Conservation (phyloP, 1,140 invertebrate species). For the Pentalonia nigronervosa region DNA sequence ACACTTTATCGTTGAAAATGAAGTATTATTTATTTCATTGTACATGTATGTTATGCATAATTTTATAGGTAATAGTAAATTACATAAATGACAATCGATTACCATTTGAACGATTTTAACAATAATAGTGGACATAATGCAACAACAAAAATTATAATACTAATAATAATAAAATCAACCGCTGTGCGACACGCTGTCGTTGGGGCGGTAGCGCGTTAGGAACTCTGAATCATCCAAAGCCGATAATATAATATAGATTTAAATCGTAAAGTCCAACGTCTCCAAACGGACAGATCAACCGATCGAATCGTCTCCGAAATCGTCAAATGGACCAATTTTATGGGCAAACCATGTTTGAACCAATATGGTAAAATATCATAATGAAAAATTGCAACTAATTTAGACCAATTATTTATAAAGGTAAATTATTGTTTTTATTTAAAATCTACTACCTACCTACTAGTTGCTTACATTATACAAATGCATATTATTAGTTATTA, state of each 20-base stretch:
- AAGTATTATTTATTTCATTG: not conserved
- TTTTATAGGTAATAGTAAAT: not conserved
- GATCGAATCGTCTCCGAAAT: not conserved
- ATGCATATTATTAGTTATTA: no score
- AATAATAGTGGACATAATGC: not conserved
- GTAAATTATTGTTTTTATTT: not conserved
- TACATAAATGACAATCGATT: not conserved
- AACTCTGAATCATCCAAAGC: slow-evolving; percentile 12
- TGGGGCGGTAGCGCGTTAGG: not conserved
- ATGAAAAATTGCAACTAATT: not conserved
- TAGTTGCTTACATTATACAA: no score
- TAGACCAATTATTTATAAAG: not conserved
- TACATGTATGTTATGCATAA: not conserved
- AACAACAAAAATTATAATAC: not conserved
- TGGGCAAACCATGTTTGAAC: not conserved
- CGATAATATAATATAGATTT: not conserved
- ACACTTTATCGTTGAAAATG: not conserved
- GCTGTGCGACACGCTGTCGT: not conserved
- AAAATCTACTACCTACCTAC: not conserved
- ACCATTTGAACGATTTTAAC: not conserved
- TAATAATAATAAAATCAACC: not conserved
- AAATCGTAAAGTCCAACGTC: not conserved
- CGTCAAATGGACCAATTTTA: not conserved
- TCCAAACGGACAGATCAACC: not conserved
- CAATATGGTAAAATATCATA: not conserved